Evolutionary conservation across 2,113 vertebrate genomes (phyloP), one percentile per base, ranked within the genome.

Genomic region (Circaetus cinerascens): DNA sequence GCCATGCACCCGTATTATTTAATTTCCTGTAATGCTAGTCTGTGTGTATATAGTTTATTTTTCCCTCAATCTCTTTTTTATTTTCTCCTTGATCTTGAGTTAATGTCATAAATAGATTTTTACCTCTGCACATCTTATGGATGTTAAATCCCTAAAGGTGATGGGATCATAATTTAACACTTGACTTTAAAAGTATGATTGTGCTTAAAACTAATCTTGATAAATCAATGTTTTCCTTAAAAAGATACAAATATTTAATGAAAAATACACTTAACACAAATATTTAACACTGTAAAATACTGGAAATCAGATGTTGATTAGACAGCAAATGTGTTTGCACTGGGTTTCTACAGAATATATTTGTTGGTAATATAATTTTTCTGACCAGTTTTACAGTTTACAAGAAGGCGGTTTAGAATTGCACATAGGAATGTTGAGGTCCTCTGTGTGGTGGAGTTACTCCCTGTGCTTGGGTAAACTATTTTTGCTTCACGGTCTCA

Each of bases 381-480:
- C 56, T 57, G 60, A 66, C 16, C 9, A 20, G 29, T 22, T 88
- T 84, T 81, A 27, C 23, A 30, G 9, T 14, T 66, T 69, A 36
- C 13, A 66, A 30, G 51, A 19, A 53, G 6, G 30, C 10, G n/a
- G 20, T 76, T 50, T 21, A 43, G 72, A 88, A 56, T 6, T 7
- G 15, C 5, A 10, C 8, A 1, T 5, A 30, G 36, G 32, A 53
- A 57, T 4, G 22, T 1, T 38, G 57, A 67, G 41, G 29, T 43
- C 10, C 18, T 50, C 23, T 38, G 26, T 14, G 15, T 2, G 0
- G 32, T 11, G 11, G 59, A 59, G 27, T 43, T 86, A 50, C 4
- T 46, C 45, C 32, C 17, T 20, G n/a, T 1, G 0, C 36, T 36
- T 1, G 1, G 7, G 10, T 13, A 27, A 95, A 12, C 10, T n/a